These are phyloP conservation scores for Cardiocondyla obscurior DNA, from an alignment of 1,140 invertebrate species.

Conservation along the genomic window DNA sequence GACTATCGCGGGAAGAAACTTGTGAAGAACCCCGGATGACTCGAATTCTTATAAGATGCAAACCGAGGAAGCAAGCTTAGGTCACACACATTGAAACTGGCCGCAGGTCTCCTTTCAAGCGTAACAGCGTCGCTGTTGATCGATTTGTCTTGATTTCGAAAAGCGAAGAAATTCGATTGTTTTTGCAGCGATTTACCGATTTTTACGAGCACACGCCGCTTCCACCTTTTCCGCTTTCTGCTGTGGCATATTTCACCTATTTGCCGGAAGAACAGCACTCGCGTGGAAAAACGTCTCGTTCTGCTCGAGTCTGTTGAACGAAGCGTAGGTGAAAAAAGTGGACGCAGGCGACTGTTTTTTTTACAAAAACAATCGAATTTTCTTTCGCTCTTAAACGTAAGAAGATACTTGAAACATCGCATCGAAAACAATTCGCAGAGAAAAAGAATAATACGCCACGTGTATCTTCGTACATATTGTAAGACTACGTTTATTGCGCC, in stretches of 20 bases:
- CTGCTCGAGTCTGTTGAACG: background rate
- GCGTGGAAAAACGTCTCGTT: background rate
- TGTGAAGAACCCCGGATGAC: constrained; percentile 88
- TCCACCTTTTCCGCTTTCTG: background rate
- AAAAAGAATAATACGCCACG: background rate
- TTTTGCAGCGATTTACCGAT: constrained; percentile 7
- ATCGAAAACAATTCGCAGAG: background rate
- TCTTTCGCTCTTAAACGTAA: background rate
- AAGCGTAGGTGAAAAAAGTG: constrained; percentile 7
- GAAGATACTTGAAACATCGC: background rate
- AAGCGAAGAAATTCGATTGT: constrained; percentile 23
- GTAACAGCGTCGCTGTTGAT: constrained; percentile 49
- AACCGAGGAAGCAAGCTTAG: constrained; percentile 36
- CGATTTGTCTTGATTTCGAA: constrained; percentile 60
- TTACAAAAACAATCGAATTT: constrained; percentile 23
- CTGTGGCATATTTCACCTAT: background rate
- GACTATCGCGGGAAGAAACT: constrained; percentile 95
- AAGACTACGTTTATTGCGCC: constrained; percentile 4
- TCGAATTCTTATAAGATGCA: constrained; percentile 77
- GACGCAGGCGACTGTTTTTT: background rate
- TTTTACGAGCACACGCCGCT: background rate
- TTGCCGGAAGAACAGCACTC: background rate
- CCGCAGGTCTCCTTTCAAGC: constrained; percentile 74
- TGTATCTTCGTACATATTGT: constrained; percentile 1
- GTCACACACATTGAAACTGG: constrained; percentile 73